These are phyloP conservation scores for Anguilla megastoma DNA, from an alignment of 2,797 vertebrate species.

Conservation along the genomic window DNA sequence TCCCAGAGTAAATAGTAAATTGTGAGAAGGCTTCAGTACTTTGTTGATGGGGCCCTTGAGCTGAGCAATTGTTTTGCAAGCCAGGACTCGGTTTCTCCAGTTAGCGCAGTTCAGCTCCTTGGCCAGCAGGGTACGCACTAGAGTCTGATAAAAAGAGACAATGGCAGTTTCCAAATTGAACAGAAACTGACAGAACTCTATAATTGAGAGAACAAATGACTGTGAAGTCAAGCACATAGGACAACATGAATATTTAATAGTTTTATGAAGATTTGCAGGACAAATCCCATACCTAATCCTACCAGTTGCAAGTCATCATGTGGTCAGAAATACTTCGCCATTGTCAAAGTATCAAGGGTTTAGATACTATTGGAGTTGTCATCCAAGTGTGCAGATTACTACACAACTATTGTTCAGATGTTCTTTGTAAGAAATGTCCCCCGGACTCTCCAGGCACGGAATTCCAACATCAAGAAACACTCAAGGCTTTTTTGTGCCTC, in stretches of 20 bases:
- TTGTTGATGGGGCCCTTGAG: slow-evolving; percentile 62
- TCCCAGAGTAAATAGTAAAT: neutral
- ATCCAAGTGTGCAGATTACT: too few species aligned
- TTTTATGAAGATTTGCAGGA: neutral
- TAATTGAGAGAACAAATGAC: neutral
- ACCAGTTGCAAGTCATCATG: neutral
- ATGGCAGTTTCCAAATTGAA: neutral
- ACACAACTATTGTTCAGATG: too few species aligned
- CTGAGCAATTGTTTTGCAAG: slow-evolving; percentile 64
- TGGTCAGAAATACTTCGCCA: too few species aligned
- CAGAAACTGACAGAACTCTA: neutral
- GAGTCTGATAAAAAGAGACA: slow-evolving; percentile 53
- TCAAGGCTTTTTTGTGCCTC: too few species aligned
- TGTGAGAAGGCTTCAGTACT: slow-evolving; percentile 49
- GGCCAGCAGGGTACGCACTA: slow-evolving; percentile 70
- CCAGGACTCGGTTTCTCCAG: slow-evolving; percentile 63
- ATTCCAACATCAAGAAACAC: too few species aligned
- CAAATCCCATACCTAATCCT: neutral
- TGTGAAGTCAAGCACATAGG: neutral
- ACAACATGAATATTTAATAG: neutral
- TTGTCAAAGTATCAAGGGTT: too few species aligned
- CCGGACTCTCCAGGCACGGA: too few species aligned
- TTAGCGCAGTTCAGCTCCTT: slow-evolving; percentile 68
- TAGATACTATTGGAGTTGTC: too few species aligned
- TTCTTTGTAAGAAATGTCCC: too few species aligned